Evolutionary conservation across 1,140 invertebrate genomes (phyloP), one percentile per base, ranked within the genome.

Genomic region (Tetragonula clypearis): DNA sequence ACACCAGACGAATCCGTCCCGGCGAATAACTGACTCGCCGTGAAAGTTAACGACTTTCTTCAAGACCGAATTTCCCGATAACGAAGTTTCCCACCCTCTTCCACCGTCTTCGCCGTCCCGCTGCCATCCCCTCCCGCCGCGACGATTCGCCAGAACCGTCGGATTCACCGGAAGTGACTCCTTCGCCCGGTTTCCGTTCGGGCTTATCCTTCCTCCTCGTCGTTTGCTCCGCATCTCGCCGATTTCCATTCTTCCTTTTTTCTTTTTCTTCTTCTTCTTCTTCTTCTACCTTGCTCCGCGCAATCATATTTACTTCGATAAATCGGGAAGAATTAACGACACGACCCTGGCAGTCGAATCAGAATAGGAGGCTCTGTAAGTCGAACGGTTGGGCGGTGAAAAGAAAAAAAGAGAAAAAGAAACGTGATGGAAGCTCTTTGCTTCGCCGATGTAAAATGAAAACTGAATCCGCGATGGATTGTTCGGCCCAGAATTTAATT

Each of bases 11-110:
- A 85, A 85, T 86, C 75, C 35, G 66, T 82, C 78, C 66, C 74
- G 60, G 55, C 49, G 75, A 90, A 89, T 87, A 89, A 86, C 72
- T 35, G 80, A 79, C 79, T 78, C 87, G 84, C 81, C 68, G 72
- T 86, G 86, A 82, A 88, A 91, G 80, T 91, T 89, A 90, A 90
- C 90, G 87, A 88, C 86, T 92, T 91, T 87, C 87, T 87, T 87
- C 82, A 49, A 75, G 73, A 86, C 85, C 85, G 71, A 90, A 90
- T 92, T 90, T 82, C 58, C 83, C 84, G 86, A 91, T 92, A 92
- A 92, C 87, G 76, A 91, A 92, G 85, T 92, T 91, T 84, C 79
- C 30, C 30, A 80, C 83, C 60, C 65, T 56, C 53, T 56, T 49
- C 56, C 19, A 53, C 14, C 53, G 71, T 15, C 53, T 21, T 75